A percentile compares a stretch with the other conserved stretches of the same genome.
Evolutionary conservation across 2,888 invertebrate genomes (phyloP).

Genomic region (Leucophenga maculata): DNA sequence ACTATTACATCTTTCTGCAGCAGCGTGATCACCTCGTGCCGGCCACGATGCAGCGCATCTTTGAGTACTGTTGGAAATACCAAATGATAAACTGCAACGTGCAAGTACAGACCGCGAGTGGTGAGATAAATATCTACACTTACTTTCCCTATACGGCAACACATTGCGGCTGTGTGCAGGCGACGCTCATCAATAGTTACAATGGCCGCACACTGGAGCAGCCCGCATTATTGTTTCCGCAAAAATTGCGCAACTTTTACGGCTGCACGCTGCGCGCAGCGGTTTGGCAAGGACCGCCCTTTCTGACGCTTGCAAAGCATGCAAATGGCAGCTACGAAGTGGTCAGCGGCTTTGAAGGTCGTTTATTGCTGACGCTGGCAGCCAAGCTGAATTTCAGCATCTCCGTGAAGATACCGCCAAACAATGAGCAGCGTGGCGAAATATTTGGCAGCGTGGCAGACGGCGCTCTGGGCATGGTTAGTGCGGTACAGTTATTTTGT

Average conservation of each 20-base stretch:
- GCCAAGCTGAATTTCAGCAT: conserved; percentile 50
- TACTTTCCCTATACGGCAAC: conserved; percentile 43
- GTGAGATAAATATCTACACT: conserved; percentile 41
- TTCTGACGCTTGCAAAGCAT: not conserved
- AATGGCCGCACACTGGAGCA: conserved; percentile 28
- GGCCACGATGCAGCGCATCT: conserved; percentile 46
- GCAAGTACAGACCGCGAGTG: not conserved
- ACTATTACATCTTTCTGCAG: conserved; percentile 37
- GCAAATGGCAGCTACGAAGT: not conserved
- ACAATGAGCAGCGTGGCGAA: not conserved
- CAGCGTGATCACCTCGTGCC: conserved; percentile 39
- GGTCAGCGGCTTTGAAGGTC: conserved; percentile 47
- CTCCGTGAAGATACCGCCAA: not conserved
- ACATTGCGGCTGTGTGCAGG: conserved; percentile 42
- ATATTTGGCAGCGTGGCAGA: not conserved
- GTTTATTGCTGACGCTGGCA: conserved; percentile 43
- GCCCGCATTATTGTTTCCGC: conserved; percentile 28
- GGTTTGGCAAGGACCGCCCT: conserved; percentile 51
- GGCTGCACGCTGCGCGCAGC: conserved; percentile 50
- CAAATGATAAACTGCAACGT: conserved; percentile 26
- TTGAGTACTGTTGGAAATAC: conserved; percentile 41
- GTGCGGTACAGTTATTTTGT: too few relatives aligned
- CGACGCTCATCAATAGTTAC: conserved; percentile 45
- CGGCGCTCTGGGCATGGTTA: not conserved
- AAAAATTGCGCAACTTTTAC: conserved; percentile 43